A percentile compares a stretch with the other conserved stretches of the same genome.
Evolutionary conservation across 2,888 invertebrate species (phyloP).

Genomic region (Sphaerophoria taeniata): DNA sequence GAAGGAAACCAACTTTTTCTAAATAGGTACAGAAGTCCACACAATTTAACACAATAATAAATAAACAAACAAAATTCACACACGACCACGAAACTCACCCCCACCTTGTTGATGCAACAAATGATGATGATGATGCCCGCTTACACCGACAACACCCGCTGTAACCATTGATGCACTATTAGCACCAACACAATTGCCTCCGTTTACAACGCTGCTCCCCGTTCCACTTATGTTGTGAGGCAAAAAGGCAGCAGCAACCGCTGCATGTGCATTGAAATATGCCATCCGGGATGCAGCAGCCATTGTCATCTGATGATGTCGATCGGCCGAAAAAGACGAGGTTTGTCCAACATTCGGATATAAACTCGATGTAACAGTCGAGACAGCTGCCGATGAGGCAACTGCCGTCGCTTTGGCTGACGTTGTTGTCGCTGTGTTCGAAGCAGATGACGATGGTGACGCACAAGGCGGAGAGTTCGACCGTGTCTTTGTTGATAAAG

Average conservation of each 20-base stretch:
- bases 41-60: slow-evolving; percentile 6
- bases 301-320: slow-evolving; percentile 82
- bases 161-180: slow-evolving; percentile 57
- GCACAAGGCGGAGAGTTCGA: slow-evolving; percentile 59
- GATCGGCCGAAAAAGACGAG: slow-evolving; percentile 76
- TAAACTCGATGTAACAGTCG: slow-evolving; percentile 74
- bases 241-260: slow-evolving; percentile 94
- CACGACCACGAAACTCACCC: slow-evolving; percentile 78
- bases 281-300: slow-evolving; percentile 90
- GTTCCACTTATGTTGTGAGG: slow-evolving; percentile 86
- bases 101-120: slow-evolving; percentile 81
- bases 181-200: slow-evolving; percentile 64
- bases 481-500: slow-evolving; percentile 42
- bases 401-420: slow-evolving; percentile 75
- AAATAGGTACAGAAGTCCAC: background rate
- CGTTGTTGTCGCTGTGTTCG: slow-evolving; percentile 58
- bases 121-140: slow-evolving; percentile 79
- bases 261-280: slow-evolving; percentile 95
- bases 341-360: slow-evolving; percentile 77
- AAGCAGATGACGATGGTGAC: slow-evolving; percentile 57
- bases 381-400: slow-evolving; percentile 70
- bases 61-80: slow-evolving; percentile 4
- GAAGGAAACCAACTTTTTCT: background rate
- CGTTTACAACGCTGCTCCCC: slow-evolving; percentile 82
- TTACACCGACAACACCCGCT: slow-evolving; percentile 56